These are phyloP conservation scores for Mesitornis unicolor DNA, from an alignment of 2,113 vertebrate genomes.

Conservation along the genomic window DNA sequence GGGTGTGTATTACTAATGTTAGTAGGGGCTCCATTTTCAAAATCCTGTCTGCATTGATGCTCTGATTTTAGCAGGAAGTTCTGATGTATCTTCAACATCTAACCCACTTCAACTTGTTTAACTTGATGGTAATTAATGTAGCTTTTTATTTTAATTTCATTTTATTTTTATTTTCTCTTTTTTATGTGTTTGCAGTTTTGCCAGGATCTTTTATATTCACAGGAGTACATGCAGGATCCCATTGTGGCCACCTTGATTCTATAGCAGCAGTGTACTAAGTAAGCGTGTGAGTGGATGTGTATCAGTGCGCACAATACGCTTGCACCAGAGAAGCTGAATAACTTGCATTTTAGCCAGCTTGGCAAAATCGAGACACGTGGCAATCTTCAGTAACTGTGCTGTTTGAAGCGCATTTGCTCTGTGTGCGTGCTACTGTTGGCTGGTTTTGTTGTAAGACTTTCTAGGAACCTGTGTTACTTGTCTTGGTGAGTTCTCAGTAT, in stretches of 20 bases:
- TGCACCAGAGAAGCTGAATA: not conserved
- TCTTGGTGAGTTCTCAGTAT: not conserved
- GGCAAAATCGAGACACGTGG: rapidly evolving
- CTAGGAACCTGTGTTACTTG: not conserved
- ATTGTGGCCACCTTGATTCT: not conserved
- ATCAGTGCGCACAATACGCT: not conserved
- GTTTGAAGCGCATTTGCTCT: not conserved
- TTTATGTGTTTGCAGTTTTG: not conserved
- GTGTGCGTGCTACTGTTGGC: not conserved
- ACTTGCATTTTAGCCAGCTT: not conserved
- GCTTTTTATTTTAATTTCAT: no score
- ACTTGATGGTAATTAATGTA: not conserved
- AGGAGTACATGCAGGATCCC: not conserved
- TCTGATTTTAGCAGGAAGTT: not conserved
- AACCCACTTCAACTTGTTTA: not conserved
- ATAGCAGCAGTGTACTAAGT: not conserved
- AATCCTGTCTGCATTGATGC: not conserved
- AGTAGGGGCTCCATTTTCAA: not conserved
- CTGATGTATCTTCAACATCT: not conserved
- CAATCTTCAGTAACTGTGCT: not conserved
- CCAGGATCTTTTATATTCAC: not conserved
- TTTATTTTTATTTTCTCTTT: no score
- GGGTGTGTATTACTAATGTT: not conserved
- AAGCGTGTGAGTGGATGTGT: not conserved
- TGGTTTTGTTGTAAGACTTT: not conserved